These are phyloP conservation scores for Temnothorax ravouxi DNA, from an alignment of 2,888 invertebrate species.

Conservation along the genomic window DNA sequence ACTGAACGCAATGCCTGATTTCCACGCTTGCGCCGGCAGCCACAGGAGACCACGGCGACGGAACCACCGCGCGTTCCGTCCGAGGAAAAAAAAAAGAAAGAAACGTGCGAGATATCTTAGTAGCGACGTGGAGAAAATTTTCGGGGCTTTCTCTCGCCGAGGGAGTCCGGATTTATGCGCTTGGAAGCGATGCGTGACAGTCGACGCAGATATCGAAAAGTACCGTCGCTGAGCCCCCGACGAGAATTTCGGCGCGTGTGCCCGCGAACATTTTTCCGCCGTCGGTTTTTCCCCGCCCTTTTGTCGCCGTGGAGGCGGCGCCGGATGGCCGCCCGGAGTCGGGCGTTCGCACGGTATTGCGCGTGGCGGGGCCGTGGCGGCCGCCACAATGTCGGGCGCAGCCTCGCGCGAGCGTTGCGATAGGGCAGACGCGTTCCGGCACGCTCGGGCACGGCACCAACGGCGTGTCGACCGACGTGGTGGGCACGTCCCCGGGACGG, in stretches of 20 bases:
- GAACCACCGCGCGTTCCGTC: conserved; percentile 5
- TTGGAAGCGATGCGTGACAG: conserved; percentile 22
- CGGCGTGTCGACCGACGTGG: not conserved
- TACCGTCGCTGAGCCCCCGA: conserved; percentile 51
- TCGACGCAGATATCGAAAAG: conserved; percentile 51
- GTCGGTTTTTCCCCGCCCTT: conserved; percentile 38
- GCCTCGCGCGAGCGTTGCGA: conserved; percentile 28
- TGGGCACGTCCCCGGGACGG: conserved; percentile 21
- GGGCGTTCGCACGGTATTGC: conserved; percentile 61
- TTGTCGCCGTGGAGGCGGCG: not conserved
- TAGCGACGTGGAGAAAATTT: conserved; percentile 7
- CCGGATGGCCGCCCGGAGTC: conserved; percentile 24
- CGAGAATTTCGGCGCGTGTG: conserved; percentile 58
- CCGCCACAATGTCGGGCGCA: conserved; percentile 21
- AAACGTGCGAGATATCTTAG: conserved; percentile 11
- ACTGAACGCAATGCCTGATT: conserved; percentile 39
- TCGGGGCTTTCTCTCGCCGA: conserved; percentile 18
- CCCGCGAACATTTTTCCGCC: conserved; percentile 57
- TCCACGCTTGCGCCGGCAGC: conserved; percentile 12
- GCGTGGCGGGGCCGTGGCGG: not conserved
- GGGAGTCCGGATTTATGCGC: conserved; percentile 22
- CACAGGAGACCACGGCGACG: conserved; percentile 18
- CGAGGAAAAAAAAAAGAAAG: not conserved
- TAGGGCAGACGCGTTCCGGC: conserved; percentile 56
- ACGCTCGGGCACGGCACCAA: conserved; percentile 53